phyloP scores from a whole-genome alignment of 2,888 invertebrate genomes.

The Ormyrus nitidulus region DNA sequence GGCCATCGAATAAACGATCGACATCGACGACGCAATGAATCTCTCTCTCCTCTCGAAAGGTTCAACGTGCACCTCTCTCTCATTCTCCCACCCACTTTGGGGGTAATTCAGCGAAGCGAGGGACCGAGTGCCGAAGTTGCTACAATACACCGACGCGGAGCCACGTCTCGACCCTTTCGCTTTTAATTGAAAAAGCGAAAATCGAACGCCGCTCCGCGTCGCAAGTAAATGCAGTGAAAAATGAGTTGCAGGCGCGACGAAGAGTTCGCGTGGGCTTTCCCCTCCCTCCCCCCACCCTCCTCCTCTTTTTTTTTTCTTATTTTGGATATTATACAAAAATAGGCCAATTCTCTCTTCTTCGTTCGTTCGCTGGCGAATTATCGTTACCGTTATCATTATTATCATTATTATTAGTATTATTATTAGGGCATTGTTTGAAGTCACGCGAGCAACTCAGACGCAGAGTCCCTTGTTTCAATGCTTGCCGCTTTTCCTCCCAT shows the following conservation, averaged over 20 bases:
- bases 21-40: conserved; percentile 25
- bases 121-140: conserved; percentile 54
- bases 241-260: conserved; percentile 25
- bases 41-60: not conserved
- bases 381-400: conserved; percentile 29
- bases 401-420: conserved; percentile 25
- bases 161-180: too few relatives aligned
- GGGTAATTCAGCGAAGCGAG: conserved; percentile 46
- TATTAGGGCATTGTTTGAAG: conserved; percentile 43
- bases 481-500: not conserved
- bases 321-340: conserved; percentile 53
- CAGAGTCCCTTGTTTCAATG: conserved; percentile 48
- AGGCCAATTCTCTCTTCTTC: conserved; percentile 46
- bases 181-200: conserved; percentile 13
- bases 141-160: conserved; percentile 22
- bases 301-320: conserved; percentile 34
- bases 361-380: conserved; percentile 33
- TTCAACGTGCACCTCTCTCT: too few relatives aligned
- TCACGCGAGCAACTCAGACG: conserved; percentile 51
- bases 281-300: not conserved
- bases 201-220: conserved; percentile 3
- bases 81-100: conserved; percentile 1
- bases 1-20: conserved; percentile 13
- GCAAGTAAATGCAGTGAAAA: conserved; percentile 31
- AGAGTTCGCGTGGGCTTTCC: conserved; percentile 7